Evolutionary conservation across 2,797 vertebrate species (phyloP), one percentile per base, ranked within the genome.

Genomic region (Syndactyla subalaris): DNA sequence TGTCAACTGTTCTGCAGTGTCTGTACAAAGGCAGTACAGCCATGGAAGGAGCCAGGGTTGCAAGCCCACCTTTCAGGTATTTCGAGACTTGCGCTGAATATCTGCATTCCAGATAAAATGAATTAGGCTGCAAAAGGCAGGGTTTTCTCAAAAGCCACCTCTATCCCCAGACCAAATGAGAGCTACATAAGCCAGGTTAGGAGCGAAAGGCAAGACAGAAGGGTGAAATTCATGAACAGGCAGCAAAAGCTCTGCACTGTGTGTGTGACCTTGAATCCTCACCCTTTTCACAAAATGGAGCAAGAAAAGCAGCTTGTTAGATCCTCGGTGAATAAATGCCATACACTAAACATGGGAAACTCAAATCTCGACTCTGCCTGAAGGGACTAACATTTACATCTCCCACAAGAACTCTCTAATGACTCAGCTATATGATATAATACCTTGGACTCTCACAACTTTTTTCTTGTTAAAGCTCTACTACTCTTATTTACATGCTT

Each of bases 401-500:
- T 95, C 90, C 93, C 83, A 57, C 45, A 88, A 87, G 95, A 93
- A 90, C 77, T 38, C 79, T 78, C 80, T 88, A 90, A 88, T 94
- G 94, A 96, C 92, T 96, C 94, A 94, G 93, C 92, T 90, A 38
- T 66, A 88, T 66, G 72, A 88, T 95, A 84, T 61, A 92, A 87
- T 57, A 76, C 55, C 58, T 90, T 21, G 48, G 92, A 93, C 68
- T 85, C 89, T 96, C 52, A 62, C 85, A 83, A 78, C 36, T 71
- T 77, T 46, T 59, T 75, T 76, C 65, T 36, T 1, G 1, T 86
- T 94, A 77, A 88, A 93, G 58, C 51, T 75, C 55, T 41, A 74
- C 58, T 43, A 43, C 66, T 84, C 54, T 80, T 81, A 32, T 48
- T 12, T 36, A 38, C 51, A 14, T 48, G 49, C 45, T 88, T 90